These are phyloP conservation scores for Stichopus horrens DNA, from an alignment of 53 echinoderm and acorn worm genomes.

Conservation along the genomic window DNA sequence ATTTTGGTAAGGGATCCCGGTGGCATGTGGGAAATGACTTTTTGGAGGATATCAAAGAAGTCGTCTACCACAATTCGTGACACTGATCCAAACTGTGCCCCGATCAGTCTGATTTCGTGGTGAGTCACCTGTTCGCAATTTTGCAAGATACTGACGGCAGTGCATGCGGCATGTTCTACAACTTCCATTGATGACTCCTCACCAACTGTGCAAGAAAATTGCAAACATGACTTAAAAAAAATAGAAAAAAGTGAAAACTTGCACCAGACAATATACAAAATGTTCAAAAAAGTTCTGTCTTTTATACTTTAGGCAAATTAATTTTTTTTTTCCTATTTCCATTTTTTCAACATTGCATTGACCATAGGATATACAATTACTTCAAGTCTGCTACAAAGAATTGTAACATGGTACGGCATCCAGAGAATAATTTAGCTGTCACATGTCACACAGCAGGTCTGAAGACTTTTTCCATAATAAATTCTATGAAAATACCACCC, in stretches of 20 bases:
- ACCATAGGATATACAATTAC: too few species aligned
- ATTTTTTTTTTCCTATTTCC: too few species aligned
- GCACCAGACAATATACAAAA: neutral
- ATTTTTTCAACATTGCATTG: too few species aligned
- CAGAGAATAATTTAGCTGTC: too few species aligned
- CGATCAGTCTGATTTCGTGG: slow-evolving; percentile 27
- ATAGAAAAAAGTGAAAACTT: neutral
- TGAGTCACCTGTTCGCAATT: slow-evolving; percentile 35
- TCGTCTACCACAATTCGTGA: slow-evolving; percentile 17
- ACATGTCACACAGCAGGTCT: too few species aligned
- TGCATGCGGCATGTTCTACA: slow-evolving; percentile 24
- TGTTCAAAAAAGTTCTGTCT: too few species aligned
- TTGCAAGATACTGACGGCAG: slow-evolving; percentile 29
- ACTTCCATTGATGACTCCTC: slow-evolving; percentile 35
- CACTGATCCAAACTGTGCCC: slow-evolving; percentile 32
- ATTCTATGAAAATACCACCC: too few species aligned
- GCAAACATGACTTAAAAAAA: neutral
- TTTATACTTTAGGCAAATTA: too few species aligned
- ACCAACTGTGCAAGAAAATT: slow-evolving; percentile 32
- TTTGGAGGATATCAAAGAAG: neutral
- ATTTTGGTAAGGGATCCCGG: neutral
- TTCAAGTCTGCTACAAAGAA: too few species aligned
- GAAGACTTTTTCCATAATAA: too few species aligned
- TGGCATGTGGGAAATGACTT: slow-evolving; percentile 28
- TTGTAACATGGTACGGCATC: too few species aligned